phyloP scores from a whole-genome alignment of 2,113 vertebrate species.

The Grammatotria lemairii region DNA sequence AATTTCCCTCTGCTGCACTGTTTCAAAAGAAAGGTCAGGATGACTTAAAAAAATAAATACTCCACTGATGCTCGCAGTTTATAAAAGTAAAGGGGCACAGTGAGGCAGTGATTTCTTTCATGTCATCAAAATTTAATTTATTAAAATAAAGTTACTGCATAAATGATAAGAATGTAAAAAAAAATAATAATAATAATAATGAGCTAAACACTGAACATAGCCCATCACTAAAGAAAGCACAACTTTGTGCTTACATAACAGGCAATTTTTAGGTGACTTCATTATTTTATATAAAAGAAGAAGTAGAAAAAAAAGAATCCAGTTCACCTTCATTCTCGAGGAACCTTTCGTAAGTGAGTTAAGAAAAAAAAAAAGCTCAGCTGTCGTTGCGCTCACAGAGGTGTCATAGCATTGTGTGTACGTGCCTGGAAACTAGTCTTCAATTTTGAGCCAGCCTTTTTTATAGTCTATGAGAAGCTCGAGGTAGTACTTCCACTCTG shows the following conservation, averaged over 20 bases:
- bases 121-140: neutral
- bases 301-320: neutral
- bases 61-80: neutral
- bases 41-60: neutral
- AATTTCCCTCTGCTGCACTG: neutral
- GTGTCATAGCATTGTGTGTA: neutral
- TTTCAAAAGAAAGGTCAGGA: neutral
- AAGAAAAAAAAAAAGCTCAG: neutral
- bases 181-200: fast-evolving
- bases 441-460: conserved; percentile 76
- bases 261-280: neutral
- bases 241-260: neutral
- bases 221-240: neutral
- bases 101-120: neutral
- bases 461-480: conserved; percentile 74
- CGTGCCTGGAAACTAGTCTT: conserved; percentile 37
- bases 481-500: conserved; percentile 75
- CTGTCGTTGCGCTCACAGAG: neutral
- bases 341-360: neutral
- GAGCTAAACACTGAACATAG: neutral
- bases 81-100: neutral
- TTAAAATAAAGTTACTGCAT: neutral
- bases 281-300: neutral
- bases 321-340: neutral
- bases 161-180: neutral